Evolutionary conservation across 2,888 invertebrate genomes (phyloP).

Genomic region (Drosophila bunnanda): DNA sequence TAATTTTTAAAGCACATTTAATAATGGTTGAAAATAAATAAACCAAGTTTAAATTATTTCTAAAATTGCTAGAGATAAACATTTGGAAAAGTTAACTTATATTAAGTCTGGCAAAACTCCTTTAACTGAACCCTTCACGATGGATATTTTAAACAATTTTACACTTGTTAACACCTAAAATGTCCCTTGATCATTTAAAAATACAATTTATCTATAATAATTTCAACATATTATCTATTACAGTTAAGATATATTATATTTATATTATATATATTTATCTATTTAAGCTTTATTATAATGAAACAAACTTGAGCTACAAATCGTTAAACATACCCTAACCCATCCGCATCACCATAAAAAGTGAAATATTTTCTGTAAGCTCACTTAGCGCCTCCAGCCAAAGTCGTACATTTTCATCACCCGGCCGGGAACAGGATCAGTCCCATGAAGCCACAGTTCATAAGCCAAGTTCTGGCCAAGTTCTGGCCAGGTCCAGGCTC

Average conservation of each 20-base stretch:
- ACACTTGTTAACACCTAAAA: no score
- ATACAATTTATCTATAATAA: not conserved
- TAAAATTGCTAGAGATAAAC: not conserved
- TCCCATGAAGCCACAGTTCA: slow-evolving; percentile 48
- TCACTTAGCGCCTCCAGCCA: slow-evolving; percentile 68
- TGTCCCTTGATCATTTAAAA: not conserved
- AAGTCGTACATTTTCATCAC: slow-evolving; percentile 79
- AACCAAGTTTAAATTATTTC: not conserved
- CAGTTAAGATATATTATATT: not conserved
- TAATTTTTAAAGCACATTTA: not conserved
- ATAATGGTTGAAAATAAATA: not conserved
- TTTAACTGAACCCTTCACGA: no score
- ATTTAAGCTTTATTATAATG: not conserved
- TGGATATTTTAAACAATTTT: no score
- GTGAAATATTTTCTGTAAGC: slow-evolving; percentile 56
- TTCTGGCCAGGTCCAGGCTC: slow-evolving; percentile 18
- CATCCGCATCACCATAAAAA: slow-evolving; percentile 16
- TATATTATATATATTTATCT: not conserved
- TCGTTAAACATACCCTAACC: slow-evolving; percentile 20
- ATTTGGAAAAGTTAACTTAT: no score
- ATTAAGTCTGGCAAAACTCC: no score
- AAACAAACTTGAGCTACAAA: not conserved
- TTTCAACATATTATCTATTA: not conserved
- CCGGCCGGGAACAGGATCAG: slow-evolving; percentile 47
- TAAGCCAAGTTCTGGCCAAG: slow-evolving; percentile 41